phyloP scores from a whole-genome alignment of 1,140 invertebrate species.

The Chlorops oryzae region DNA sequence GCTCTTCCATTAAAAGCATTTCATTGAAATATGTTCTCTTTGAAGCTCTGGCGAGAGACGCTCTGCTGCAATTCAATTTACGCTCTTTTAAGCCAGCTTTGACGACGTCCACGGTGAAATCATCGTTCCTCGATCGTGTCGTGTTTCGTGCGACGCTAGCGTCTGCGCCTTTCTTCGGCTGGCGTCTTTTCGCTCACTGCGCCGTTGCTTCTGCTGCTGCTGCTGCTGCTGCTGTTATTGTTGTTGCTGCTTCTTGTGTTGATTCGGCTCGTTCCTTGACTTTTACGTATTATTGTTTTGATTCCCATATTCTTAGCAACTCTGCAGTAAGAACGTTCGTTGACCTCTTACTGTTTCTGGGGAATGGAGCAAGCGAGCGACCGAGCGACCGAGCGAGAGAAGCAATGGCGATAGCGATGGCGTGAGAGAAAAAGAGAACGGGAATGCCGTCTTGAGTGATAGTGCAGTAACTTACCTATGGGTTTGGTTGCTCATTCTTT shows the following conservation, averaged over 20 bases:
- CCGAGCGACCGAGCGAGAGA: neutral
- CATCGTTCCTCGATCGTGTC: too few species aligned
- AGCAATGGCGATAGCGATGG: too few species aligned
- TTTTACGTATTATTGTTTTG: conserved; percentile 46
- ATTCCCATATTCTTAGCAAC: conserved; percentile 42
- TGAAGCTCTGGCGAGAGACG: too few species aligned
- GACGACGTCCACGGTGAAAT: too few species aligned
- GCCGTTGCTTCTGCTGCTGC: conserved; percentile 9
- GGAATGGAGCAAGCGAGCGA: too few species aligned
- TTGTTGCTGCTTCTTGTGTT: neutral
- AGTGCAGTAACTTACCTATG: too few species aligned
- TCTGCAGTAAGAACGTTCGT: conserved; percentile 45
- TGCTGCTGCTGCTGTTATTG: conserved; percentile 8
- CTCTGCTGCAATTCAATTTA: too few species aligned
- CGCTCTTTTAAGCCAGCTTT: too few species aligned
- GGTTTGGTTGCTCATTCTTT: conserved; percentile 20
- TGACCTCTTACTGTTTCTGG: conserved; percentile 33
- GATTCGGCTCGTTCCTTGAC: neutral
- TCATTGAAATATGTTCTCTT: too few species aligned
- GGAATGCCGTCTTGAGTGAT: too few species aligned
- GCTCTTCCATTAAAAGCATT: too few species aligned
- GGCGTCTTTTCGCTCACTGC: conserved; percentile 4
- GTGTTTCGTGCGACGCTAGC: neutral
- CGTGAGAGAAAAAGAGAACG: too few species aligned
- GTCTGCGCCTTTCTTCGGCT: neutral